phyloP scores from a whole-genome alignment of 2,888 invertebrate species.

The Lasius platythorax region DNA sequence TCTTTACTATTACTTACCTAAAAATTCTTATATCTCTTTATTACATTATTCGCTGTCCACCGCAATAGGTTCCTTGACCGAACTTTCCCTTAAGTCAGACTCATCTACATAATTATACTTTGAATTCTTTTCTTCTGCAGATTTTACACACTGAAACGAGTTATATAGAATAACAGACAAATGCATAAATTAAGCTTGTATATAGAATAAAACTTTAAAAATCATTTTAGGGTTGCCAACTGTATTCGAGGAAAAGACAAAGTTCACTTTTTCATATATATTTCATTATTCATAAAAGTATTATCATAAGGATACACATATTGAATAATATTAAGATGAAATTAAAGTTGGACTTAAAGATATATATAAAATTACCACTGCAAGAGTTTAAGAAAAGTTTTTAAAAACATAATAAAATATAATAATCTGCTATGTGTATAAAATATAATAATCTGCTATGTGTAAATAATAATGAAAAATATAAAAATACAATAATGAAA shows the following conservation, averaged over 20 bases:
- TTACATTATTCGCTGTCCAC: constrained; percentile 82
- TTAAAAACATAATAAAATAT: not conserved
- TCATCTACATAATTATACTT: constrained; percentile 84
- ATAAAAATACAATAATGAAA: not conserved
- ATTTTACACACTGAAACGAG: constrained; percentile 83
- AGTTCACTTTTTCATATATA: constrained; percentile 11
- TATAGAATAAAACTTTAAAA: not conserved
- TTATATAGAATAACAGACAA: constrained; percentile 34
- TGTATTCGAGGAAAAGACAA: not conserved
- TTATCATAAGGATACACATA: constrained; percentile 25
- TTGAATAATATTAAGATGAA: not conserved
- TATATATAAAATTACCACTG: not conserved
- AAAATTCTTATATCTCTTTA: constrained; percentile 41
- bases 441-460: not conserved
- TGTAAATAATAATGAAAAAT: not conserved
- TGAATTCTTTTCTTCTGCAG: constrained; percentile 83
- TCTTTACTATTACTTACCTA: constrained; percentile 72
- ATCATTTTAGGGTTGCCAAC: not conserved
- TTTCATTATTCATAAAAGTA: not conserved
- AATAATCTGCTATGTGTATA: not conserved
- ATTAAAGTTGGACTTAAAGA: not conserved
- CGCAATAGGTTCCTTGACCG: constrained; percentile 78
- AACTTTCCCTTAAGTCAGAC: constrained; percentile 81
- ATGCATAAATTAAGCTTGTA: not conserved
- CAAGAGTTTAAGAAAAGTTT: not conserved